A percentile compares a stretch with the other conserved stretches of the same genome.
phyloP scores from a whole-genome alignment of 2,888 invertebrate genomes.

The Diplazon laetatorius region DNA sequence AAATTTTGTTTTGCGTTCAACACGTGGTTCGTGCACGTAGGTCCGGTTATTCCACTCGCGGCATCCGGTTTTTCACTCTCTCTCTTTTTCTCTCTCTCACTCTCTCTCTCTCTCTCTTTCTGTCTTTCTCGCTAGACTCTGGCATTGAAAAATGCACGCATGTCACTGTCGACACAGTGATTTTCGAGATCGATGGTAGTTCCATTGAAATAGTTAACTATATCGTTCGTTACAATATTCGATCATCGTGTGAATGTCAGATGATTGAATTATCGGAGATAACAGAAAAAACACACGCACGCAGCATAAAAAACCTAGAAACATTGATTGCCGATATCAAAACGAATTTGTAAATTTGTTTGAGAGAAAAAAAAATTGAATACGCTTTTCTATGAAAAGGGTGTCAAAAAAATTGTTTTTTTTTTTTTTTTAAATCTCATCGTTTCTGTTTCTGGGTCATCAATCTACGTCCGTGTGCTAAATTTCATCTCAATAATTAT shows the following conservation, averaged over 20 bases:
- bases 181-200: no score
- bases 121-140: no score
- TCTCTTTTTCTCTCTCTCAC: background rate
- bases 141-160: conserved; percentile 21
- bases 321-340: background rate
- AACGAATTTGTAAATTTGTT: no score
- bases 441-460: no score
- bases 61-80: background rate
- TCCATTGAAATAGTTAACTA: background rate
- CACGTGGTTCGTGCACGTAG: background rate
- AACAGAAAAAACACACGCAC: no score
- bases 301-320: background rate
- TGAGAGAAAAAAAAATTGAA: no score
- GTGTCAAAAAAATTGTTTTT: no score
- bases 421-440: no score
- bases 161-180: background rate
- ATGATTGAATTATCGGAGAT: background rate
- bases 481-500: no score
- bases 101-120: no score
- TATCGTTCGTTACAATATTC: background rate
- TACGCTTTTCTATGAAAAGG: no score
- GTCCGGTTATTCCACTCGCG: background rate
- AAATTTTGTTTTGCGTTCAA: conserved; percentile 28
- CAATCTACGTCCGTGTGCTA: no score
- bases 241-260: background rate